Evolutionary conservation across 1,140 invertebrate species (phyloP), one percentile per base, ranked within the genome.

Genomic region (Hirudo medicinalis): DNA sequence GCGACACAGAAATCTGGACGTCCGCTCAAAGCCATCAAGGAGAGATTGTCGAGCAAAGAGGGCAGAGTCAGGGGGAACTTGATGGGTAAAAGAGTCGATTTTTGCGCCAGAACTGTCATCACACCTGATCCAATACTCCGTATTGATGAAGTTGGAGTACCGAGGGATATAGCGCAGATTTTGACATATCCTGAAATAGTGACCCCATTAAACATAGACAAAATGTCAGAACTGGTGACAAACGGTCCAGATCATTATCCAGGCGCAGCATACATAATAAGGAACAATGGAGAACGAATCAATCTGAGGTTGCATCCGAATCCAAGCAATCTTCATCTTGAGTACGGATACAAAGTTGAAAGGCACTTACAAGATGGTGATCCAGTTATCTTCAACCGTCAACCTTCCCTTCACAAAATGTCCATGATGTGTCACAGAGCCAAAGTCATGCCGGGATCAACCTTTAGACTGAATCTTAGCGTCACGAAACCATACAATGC

Each of bases 361-460:
- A 82, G 97, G 32, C 97, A 99, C 84, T 91, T 99, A 78, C 87
- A 92, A 63, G 95, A 99, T 83, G 95, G 96, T 73, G 97, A 99
- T 84, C 86, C 97, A 54, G 92, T 99, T 49, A 95, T 99, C 75
- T 99, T 99, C 86, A 99, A 99, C 84, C 89, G 97, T 73, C 97
- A 99, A 78, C 97, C 97, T 0, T 99, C 97, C 1, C 86, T 99
- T 0, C 97, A 99, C 82, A 99, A 99, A 85, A 99, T 99, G 96
- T 93, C 90, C 89, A 99, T 99, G 97, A 99, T 99, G 97, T 96
- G 96, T 76, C 97, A 99, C 82, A 88, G 92, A 78, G 94, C 97
- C 0, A 97, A 97, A 76, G 82, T 98, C 6, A 81, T 98, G 63
- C 94, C 94, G 0, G 97, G 94, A 94, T 97, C 94, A 57, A 98